Evolutionary conservation across 2,113 vertebrate genomes (phyloP).

Genomic region (Microcebus jonahi): DNA sequence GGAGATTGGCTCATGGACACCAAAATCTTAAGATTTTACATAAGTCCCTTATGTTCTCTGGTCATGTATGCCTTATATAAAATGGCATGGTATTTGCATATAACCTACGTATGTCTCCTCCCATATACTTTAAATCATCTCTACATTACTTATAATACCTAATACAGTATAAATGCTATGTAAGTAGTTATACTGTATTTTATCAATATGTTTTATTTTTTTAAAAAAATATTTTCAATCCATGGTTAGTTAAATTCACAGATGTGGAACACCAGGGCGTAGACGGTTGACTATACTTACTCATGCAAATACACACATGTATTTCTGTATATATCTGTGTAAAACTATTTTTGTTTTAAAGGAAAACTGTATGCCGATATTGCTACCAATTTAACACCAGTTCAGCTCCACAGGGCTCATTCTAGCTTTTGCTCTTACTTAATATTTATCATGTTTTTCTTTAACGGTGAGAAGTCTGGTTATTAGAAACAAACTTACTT

Average conservation of each 20-base stretch:
- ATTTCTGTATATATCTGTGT: background rate
- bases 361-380: background rate
- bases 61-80: background rate
- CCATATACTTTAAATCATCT: background rate
- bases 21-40: background rate
- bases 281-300: background rate
- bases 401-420: background rate
- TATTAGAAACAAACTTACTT: background rate
- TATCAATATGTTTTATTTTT: background rate
- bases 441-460: background rate
- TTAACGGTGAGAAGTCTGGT: background rate
- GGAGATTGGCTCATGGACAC: background rate
- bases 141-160: background rate
- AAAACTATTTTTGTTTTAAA: background rate
- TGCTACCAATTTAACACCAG: background rate
- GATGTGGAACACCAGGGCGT: background rate
- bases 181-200: background rate
- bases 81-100: background rate
- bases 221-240: background rate
- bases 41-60: background rate
- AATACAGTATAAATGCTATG: background rate
- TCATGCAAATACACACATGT: background rate
- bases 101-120: background rate
- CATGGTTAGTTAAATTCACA: background rate
- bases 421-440: background rate